These are phyloP conservation scores for Trichopoda pennipes DNA, from an alignment of 2,888 invertebrate genomes.

Conservation along the genomic window DNA sequence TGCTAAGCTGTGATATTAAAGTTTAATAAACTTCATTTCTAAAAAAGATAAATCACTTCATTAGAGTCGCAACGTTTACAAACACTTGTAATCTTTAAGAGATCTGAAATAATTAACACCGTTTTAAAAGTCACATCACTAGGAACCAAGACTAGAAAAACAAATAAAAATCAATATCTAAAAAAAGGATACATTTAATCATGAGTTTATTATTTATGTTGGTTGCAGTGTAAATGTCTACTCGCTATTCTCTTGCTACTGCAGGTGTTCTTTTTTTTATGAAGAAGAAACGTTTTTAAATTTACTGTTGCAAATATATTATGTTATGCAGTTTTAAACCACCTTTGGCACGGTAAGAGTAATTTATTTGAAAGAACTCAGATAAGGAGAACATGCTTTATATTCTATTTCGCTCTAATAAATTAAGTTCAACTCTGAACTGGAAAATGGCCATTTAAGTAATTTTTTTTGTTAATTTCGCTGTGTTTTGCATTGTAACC, in stretches of 20 bases:
- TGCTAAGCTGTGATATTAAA: slow-evolving; percentile 4
- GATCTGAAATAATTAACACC: slow-evolving; percentile 59
- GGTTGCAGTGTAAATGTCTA: slow-evolving; percentile 21
- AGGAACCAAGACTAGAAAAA: neutral
- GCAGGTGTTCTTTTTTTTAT: neutral
- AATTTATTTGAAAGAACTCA: too few species aligned
- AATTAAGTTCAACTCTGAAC: too few species aligned
- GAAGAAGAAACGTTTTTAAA: too few species aligned
- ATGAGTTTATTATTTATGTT: slow-evolving; percentile 29
- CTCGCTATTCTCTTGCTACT: too few species aligned
- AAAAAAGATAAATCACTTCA: slow-evolving; percentile 31
- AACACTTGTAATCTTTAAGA: slow-evolving; percentile 40
- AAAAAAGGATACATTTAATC: slow-evolving; percentile 32
- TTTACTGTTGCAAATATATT: too few species aligned
- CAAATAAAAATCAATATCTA: neutral
- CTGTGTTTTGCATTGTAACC: too few species aligned
- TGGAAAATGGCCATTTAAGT: too few species aligned
- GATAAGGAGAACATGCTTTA: too few species aligned
- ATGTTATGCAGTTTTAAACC: too few species aligned
- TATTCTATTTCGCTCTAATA: too few species aligned
- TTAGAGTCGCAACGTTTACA: slow-evolving; percentile 26
- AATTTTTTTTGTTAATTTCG: too few species aligned
- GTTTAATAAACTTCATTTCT: slow-evolving; percentile 44
- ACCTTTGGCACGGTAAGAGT: too few species aligned
- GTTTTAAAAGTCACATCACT: slow-evolving; percentile 47